These are phyloP conservation scores for Stegostoma tigrinum DNA, from an alignment of 2,113 vertebrate genomes.

Conservation along the genomic window DNA sequence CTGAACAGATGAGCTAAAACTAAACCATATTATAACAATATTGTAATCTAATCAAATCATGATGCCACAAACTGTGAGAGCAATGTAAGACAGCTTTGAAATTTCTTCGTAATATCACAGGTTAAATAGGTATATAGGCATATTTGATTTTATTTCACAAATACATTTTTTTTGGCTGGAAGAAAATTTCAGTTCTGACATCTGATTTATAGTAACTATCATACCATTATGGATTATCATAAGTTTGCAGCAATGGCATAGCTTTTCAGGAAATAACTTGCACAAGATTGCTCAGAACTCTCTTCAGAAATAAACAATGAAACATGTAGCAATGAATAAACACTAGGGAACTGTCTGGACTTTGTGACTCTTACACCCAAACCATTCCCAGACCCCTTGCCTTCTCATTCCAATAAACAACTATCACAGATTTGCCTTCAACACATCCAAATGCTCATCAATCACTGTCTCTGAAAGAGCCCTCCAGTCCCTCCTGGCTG, in stretches of 20 bases:
- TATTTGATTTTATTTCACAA: not conserved
- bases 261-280: not conserved
- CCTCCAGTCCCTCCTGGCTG: conserved; percentile 9
- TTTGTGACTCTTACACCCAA: not conserved
- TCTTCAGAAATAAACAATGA: not conserved
- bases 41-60: not conserved
- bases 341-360: not conserved
- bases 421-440: conserved; percentile 18
- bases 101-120: not conserved
- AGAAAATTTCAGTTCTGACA: not conserved
- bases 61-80: not conserved
- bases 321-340: not conserved
- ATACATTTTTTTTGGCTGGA: not conserved
- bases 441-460: conserved; percentile 32
- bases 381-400: not conserved
- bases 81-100: not conserved
- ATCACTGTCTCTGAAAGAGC: conserved; percentile 8
- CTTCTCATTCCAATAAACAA: not conserved
- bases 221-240: not conserved
- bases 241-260: not conserved
- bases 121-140: not conserved
- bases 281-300: not conserved
- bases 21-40: not conserved
- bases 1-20: too few species aligned
- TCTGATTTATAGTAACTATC: not conserved